phyloP scores from a whole-genome alignment of 1,140 invertebrate genomes.

The Antheraea pernyi region DNA sequence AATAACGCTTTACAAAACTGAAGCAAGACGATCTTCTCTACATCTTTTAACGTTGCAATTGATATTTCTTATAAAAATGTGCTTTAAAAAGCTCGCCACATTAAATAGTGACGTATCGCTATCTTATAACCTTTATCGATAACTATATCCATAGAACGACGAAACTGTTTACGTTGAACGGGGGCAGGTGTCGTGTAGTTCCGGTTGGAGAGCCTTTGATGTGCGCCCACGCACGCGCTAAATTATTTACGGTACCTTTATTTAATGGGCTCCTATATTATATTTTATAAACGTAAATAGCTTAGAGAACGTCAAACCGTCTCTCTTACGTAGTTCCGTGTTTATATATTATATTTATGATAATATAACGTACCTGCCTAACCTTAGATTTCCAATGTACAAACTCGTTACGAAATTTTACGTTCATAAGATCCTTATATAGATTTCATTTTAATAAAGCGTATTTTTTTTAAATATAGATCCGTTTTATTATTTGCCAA shows the following conservation, averaged over 20 bases:
- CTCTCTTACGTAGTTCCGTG: neutral
- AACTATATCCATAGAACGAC: neutral
- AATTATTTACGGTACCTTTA: constrained; percentile 22
- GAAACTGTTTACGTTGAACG: neutral
- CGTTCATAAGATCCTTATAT: too few relatives aligned
- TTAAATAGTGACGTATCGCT: neutral
- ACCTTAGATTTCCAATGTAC: neutral
- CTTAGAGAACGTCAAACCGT: neutral
- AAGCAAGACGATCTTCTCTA: too few relatives aligned
- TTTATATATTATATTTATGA: neutral
- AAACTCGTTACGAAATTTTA: neutral
- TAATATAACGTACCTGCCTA: neutral
- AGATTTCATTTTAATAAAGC: too few relatives aligned
- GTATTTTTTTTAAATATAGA: too few relatives aligned
- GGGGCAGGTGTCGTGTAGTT: constrained; percentile 40
- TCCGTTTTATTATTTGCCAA: too few relatives aligned
- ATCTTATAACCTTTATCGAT: neutral
- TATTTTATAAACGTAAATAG: constrained; percentile 4
- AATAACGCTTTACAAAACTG: too few relatives aligned
- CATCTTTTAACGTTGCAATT: too few relatives aligned
- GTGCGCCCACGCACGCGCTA: constrained; percentile 23
- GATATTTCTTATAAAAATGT: too few relatives aligned
- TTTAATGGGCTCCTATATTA: constrained; percentile 21
- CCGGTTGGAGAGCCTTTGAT: constrained; percentile 38
- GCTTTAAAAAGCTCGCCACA: neutral